Evolutionary conservation across 2,888 invertebrate species (phyloP), one percentile per base, ranked within the genome.

Genomic region (Drosophila mettleri): DNA sequence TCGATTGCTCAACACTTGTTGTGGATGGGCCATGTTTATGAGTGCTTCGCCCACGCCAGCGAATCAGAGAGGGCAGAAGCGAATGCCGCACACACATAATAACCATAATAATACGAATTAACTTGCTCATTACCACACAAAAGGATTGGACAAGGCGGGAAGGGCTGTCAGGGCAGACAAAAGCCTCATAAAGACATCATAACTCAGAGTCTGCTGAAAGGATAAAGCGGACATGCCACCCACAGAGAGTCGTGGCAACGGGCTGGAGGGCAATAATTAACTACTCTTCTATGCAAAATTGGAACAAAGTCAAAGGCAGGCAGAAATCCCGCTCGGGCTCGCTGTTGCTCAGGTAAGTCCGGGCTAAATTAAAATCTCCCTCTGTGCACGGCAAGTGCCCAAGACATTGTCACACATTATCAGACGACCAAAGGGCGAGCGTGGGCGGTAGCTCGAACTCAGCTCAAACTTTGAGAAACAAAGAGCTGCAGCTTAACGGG

Each of bases 111-210:
- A 86, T 86, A 86, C 77, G 85, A 88, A 81, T 88, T 76, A 86
- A 81, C 88, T 74, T 77, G 66, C 81, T 78, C 86, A 84, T 86
- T 88, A 86, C 46, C 51, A 57, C 65, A 78, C 74, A 80, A 89
- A 86, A 80, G 83, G 81, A 79, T 87, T 85, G 73, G 72, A 64
- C 7, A 39, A 27, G n/a, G 27, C 18, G 16, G 33, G 51, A 31
- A 48, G 12, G 67, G 45, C 39, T 61, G 33, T 22, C 55, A 31
- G 71, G 52, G 33, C 59, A 73, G 63, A 77, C 80, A 82, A 79
- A 72, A 67, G 79, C 82, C 78, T 89, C 90, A 89, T 90, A 89
- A 89, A 86, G 89, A 77, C 89, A 89, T 88, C 87, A 89, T 89
- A 88, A 83, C 66, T 88, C 81, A 83, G 72, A 62, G 74, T 60